A percentile compares a stretch with the other conserved stretches of the same genome.
These are phyloP conservation scores for Pangasius djambal DNA, from an alignment of 2,797 vertebrate species.

Conservation along the genomic window DNA sequence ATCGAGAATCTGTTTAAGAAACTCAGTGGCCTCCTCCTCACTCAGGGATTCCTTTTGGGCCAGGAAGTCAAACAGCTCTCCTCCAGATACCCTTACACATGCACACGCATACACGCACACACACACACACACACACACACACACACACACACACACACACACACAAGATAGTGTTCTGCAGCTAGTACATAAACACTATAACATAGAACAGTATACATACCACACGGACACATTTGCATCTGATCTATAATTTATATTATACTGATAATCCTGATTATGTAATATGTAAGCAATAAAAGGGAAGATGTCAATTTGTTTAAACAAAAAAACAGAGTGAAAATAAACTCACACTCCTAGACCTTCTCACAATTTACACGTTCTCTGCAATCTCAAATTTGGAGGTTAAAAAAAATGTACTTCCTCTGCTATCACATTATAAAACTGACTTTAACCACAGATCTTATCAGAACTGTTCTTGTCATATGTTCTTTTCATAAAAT, in stretches of 20 bases:
- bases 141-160: background rate
- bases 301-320: background rate
- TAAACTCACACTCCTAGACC: background rate
- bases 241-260: background rate
- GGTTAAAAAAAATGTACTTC: constrained; percentile 9
- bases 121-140: background rate
- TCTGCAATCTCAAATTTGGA: background rate
- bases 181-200: background rate
- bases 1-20: constrained; percentile 95
- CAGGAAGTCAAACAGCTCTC: constrained; percentile 92
- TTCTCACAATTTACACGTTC: background rate
- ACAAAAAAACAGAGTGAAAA: background rate
- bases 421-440: background rate
- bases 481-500: background rate
- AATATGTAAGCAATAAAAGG: background rate
- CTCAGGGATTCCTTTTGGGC: constrained; percentile 94
- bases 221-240: background rate
- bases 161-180: background rate
- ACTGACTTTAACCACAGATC: constrained; percentile 13
- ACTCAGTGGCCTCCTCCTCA: constrained; percentile 96
- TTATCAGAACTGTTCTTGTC: background rate
- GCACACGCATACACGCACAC: constrained; percentile 26
- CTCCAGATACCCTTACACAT: constrained; percentile 83
- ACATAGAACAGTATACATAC: background rate
- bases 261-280: constrained; percentile 1